These are phyloP conservation scores for Pachyrhynchus sulphureomaculatus DNA, from an alignment of 1,140 invertebrate genomes.

Conservation along the genomic window DNA sequence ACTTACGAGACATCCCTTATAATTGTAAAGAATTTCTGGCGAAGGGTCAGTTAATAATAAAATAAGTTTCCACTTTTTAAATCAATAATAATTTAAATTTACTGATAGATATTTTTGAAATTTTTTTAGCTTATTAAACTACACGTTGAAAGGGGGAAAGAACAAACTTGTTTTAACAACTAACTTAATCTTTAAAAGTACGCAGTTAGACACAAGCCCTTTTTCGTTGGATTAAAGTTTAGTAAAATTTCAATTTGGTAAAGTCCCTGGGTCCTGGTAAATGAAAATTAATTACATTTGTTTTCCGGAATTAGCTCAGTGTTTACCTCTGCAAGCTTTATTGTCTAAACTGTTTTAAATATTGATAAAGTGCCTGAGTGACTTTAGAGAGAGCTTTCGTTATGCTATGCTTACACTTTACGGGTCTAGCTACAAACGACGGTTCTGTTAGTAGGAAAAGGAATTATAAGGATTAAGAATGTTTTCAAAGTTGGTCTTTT, in stretches of 20 bases:
- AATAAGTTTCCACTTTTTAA: no score
- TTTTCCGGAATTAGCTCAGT: not conserved
- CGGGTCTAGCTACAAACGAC: no score
- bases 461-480: no score
- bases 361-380: not conserved
- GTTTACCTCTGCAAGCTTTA: conserved; percentile 1
- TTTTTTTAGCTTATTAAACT: no score
- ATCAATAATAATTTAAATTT: no score
- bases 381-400: not conserved
- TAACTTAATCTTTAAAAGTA: conserved; percentile 4
- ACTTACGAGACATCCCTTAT: no score
- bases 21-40: no score
- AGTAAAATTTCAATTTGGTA: conserved; percentile 9
- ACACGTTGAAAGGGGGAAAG: not conserved
- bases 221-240: conserved; percentile 5
- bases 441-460: no score
- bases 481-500: no score
- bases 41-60: no score
- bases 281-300: conserved; percentile 3
- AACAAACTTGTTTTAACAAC: not conserved
- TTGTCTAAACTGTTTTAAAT: conserved; percentile 5
- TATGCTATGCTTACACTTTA: no score
- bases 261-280: not conserved
- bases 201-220: not conserved
- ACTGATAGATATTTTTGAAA: no score